These are phyloP conservation scores for Drosophila putrida DNA, from an alignment of 2,888 invertebrate species.

Conservation along the genomic window DNA sequence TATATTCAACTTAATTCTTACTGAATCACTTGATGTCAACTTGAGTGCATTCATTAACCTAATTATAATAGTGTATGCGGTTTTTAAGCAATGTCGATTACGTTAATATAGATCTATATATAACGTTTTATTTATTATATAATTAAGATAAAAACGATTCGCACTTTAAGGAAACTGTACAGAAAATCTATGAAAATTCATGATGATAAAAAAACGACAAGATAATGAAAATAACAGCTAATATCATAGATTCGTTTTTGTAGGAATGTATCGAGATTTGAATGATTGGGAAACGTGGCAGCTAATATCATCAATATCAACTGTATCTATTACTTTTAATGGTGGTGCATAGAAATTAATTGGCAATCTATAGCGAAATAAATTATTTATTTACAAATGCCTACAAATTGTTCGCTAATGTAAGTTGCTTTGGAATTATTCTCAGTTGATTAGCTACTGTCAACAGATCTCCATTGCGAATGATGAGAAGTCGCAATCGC, in stretches of 20 bases:
- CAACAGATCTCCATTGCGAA: constrained; percentile 2
- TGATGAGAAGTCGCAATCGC: constrained; percentile 11
- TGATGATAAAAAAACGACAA: neutral
- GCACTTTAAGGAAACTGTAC: neutral
- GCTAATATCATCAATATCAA: neutral
- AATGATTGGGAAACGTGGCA: neutral
- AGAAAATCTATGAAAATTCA: neutral
- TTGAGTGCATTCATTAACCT: constrained; percentile 23
- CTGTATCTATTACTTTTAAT: neutral
- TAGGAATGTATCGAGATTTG: neutral
- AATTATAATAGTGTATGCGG: constrained; percentile 1
- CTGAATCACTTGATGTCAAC: constrained; percentile 14
- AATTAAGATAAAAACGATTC: neutral
- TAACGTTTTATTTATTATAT: neutral
- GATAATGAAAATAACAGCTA: neutral
- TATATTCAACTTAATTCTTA: constrained; percentile 2
- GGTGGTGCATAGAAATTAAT: neutral
- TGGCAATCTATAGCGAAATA: constrained; percentile 8
- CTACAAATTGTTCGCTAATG: constrained; percentile 1
- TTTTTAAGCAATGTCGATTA: neutral
- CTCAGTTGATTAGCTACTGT: constrained; percentile 16
- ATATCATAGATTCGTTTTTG: neutral
- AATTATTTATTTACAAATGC: constrained; percentile 8
- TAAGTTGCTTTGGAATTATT: constrained; percentile 1
- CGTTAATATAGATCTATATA: neutral